phyloP scores from a whole-genome alignment of 1,140 invertebrate species.

The Ostrea edulis region DNA sequence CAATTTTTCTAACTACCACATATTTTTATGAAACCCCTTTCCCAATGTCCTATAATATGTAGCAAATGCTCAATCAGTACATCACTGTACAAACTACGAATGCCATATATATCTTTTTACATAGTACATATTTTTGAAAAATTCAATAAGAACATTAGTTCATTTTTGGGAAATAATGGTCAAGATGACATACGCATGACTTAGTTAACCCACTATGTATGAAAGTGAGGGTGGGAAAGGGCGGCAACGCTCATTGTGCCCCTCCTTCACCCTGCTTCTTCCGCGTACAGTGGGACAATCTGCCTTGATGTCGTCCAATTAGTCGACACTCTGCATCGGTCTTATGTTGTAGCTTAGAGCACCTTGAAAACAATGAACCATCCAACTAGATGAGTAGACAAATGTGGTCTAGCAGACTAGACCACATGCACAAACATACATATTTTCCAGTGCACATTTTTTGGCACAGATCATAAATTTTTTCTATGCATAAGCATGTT shows the following conservation, averaged over 20 bases:
- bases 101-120: not conserved
- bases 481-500: not conserved
- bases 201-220: conserved; percentile 42
- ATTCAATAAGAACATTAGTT: conserved; percentile 21
- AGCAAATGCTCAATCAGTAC: conserved; percentile 26
- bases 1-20: not conserved
- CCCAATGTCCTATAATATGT: not conserved
- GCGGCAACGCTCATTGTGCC: conserved; percentile 39
- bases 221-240: conserved; percentile 40
- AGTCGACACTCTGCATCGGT: conserved; percentile 16
- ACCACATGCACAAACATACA: conserved; percentile 21
- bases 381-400: conserved; percentile 36
- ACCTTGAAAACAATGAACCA: conserved; percentile 46
- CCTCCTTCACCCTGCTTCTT: conserved; percentile 39
- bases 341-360: conserved; percentile 8
- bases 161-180: conserved; percentile 19
- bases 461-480: not conserved
- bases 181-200: conserved; percentile 34
- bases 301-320: conserved; percentile 24
- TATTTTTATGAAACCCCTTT: not conserved
- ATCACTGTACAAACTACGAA: not conserved
- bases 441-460: not conserved
- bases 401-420: conserved; percentile 15
- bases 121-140: not conserved
- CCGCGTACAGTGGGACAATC: conserved; percentile 36